Percentiles rank a stretch among this genome's conserved stretches.
Evolutionary conservation across 2,888 invertebrate genomes (phyloP).

Genomic region (Drosophila acutilabella): DNA sequence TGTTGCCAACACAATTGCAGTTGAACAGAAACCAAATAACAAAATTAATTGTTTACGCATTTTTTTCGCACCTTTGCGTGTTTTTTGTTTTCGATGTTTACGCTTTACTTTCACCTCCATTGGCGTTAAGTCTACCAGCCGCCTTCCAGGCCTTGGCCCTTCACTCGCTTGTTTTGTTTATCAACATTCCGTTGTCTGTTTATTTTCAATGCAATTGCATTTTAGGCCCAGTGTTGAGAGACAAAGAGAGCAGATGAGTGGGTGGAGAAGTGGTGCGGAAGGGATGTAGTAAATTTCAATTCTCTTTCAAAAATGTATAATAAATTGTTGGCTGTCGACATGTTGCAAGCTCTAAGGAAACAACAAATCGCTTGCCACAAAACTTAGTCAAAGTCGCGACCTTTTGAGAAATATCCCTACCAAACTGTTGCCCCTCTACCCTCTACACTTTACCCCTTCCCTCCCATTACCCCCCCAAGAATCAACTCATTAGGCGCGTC

Average conservation of each 20-base stretch:
- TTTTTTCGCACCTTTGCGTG: conserved; percentile 63
- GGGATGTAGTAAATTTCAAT: background rate
- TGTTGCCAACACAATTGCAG: conserved; percentile 15
- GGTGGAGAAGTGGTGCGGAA: background rate
- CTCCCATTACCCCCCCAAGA: conserved; percentile 27
- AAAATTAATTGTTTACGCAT: conserved; percentile 61
- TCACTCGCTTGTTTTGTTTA: conserved; percentile 67
- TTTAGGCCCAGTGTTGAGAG: conserved; percentile 57
- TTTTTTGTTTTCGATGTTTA: conserved; percentile 42
- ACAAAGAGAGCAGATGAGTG: conserved; percentile 2
- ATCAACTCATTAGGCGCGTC: conserved; percentile 76
- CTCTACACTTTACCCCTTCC: conserved; percentile 35
- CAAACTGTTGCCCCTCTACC: background rate
- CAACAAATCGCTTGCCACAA: conserved; percentile 42
- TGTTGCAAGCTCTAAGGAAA: conserved; percentile 21
- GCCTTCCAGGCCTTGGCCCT: conserved; percentile 1
- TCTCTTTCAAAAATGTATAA: conserved; percentile 53
- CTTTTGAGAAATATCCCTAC: conserved; percentile 22
- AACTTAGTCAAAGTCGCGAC: conserved; percentile 61
- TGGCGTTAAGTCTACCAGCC: conserved; percentile 14
- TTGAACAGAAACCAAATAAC: conserved; percentile 1
- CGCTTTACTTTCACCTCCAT: conserved; percentile 60
- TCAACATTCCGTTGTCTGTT: conserved; percentile 65
- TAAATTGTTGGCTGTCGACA: conserved; percentile 63
- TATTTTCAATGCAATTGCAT: conserved; percentile 74